These are phyloP conservation scores for Leptodactylus fuscus DNA, from an alignment of 2,113 vertebrate genomes.

Conservation along the genomic window DNA sequence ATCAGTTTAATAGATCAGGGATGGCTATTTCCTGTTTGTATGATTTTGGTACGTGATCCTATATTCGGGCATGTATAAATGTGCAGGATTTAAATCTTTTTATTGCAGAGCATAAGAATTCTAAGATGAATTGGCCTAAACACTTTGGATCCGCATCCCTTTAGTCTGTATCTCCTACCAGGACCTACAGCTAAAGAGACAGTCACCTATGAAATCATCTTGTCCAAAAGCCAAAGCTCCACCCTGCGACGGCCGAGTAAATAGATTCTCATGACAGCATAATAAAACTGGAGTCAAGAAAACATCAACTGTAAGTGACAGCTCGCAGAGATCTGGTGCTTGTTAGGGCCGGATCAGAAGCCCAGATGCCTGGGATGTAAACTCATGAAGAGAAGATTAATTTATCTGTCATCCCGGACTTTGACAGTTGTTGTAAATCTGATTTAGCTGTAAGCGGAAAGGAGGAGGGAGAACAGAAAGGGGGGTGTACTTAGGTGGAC, in stretches of 20 bases:
- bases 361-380: conserved; percentile 86
- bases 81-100: no score
- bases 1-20: no score
- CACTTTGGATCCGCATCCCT: not conserved
- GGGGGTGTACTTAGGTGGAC: conserved; percentile 62
- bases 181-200: conserved; percentile 83
- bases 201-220: conserved; percentile 88
- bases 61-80: no score
- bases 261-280: conserved; percentile 87
- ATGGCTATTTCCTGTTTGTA: no score
- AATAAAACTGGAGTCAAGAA: conserved; percentile 89
- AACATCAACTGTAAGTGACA: conserved; percentile 87
- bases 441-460: conserved; percentile 81
- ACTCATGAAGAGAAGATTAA: conserved; percentile 89
- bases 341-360: conserved; percentile 88
- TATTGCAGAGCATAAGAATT: no score
- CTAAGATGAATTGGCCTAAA: no score
- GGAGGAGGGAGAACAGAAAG: conserved; percentile 67
- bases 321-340: conserved; percentile 84
- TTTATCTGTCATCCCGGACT: conserved; percentile 85
- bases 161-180: conserved; percentile 36
- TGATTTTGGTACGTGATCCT: no score
- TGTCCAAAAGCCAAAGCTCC: conserved; percentile 82
- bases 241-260: conserved; percentile 89
- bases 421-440: conserved; percentile 91